Conservation (phyloP, 2,888 invertebrate genomes). For the Therioaphis trifolii region DNA sequence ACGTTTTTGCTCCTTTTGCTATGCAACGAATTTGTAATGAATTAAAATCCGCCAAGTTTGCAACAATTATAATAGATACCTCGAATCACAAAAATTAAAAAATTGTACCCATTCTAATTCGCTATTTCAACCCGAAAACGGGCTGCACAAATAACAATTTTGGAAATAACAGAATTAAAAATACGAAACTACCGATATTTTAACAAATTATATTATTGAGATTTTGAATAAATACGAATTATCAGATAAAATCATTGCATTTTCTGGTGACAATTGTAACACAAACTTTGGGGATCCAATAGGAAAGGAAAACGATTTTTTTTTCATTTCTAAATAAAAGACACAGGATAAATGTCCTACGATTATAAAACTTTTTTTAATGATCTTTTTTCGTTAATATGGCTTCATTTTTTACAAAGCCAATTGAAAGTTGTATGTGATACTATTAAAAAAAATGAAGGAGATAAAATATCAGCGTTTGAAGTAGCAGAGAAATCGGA, state of each 20-base stretch:
- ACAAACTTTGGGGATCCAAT: slow-evolving; percentile 57
- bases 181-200: slow-evolving; percentile 42
- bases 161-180: slow-evolving; percentile 52
- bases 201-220: slow-evolving; percentile 37
- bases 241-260: slow-evolving; percentile 44
- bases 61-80: slow-evolving; percentile 24
- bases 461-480: slow-evolving; percentile 32
- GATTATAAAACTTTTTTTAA: slow-evolving; percentile 66
- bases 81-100: slow-evolving; percentile 24
- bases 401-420: slow-evolving; percentile 59
- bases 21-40: slow-evolving; percentile 51
- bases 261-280: slow-evolving; percentile 62
- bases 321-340: slow-evolving; percentile 64
- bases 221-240: slow-evolving; percentile 46
- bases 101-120: slow-evolving; percentile 28
- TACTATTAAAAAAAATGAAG: slow-evolving; percentile 49
- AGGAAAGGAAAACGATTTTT: slow-evolving; percentile 63
- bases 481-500: slow-evolving; percentile 21
- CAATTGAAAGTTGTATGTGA: slow-evolving; percentile 37
- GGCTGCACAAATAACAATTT: slow-evolving; percentile 38
- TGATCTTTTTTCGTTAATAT: slow-evolving; percentile 63
- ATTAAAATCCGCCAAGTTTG: neutral
- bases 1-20: slow-evolving; percentile 66
- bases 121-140: slow-evolving; percentile 31
- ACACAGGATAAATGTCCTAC: slow-evolving; percentile 66